phyloP scores from a whole-genome alignment of 1,140 invertebrate genomes.

The Asobara japonica region DNA sequence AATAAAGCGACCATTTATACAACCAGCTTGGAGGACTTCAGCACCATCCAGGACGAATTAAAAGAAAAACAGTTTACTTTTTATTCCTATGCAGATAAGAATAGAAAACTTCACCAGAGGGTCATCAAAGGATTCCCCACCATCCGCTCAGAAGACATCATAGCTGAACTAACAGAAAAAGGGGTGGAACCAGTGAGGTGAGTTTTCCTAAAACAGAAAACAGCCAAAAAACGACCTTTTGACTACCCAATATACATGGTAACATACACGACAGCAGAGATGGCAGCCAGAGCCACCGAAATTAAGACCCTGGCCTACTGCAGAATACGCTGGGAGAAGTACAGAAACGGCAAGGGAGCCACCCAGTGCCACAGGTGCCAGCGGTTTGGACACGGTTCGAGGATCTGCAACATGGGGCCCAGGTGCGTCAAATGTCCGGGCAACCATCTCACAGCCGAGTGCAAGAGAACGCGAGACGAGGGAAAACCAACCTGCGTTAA shows the following conservation, averaged over 20 bases:
- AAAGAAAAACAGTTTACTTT: not conserved
- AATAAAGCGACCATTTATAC: not conserved
- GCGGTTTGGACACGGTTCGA: not conserved
- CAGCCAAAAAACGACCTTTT: no score
- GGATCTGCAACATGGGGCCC: not conserved
- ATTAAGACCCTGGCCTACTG: not conserved
- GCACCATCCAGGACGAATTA: not conserved
- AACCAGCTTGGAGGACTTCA: not conserved
- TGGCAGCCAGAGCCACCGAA: not conserved
- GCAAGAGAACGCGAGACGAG: not conserved
- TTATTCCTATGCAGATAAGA: not conserved
- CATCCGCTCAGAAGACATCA: not conserved
- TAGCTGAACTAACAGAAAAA: not conserved
- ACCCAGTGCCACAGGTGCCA: slow-evolving; percentile 1
- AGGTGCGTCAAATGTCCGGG: slow-evolving; percentile 5
- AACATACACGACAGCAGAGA: no score
- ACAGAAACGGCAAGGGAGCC: not conserved
- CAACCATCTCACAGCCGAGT: slow-evolving; percentile 27
- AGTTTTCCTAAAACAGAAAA: no score
- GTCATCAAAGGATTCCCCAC: not conserved
- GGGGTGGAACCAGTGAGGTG: not conserved
- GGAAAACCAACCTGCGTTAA: not conserved
- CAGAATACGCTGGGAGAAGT: slow-evolving; percentile 6
- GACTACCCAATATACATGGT: no score
- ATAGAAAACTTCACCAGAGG: not conserved